phyloP scores from a whole-genome alignment of 2,888 invertebrate genomes.

The Mayetiola destructor region DNA sequence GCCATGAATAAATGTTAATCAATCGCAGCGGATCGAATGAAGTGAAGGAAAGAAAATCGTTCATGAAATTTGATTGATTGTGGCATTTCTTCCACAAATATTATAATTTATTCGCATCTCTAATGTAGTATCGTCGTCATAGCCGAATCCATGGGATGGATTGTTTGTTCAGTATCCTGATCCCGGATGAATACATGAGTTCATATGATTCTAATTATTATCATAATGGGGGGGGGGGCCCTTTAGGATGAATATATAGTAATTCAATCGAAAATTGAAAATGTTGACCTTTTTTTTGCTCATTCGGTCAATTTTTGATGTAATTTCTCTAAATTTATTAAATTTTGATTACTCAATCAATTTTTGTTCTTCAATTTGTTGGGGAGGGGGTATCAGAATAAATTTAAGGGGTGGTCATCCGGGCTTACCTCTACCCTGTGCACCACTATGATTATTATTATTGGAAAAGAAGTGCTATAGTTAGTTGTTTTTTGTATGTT shows the following conservation, averaged over 20 bases:
- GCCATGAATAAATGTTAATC: neutral
- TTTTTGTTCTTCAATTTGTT: too few relatives aligned
- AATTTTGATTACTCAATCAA: too few relatives aligned
- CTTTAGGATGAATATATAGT: neutral
- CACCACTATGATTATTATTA: too few relatives aligned
- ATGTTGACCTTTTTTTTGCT: neutral
- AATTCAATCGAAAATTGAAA: neutral
- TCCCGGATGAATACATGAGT: neutral
- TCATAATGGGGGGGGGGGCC: neutral
- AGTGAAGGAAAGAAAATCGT: slow-evolving; percentile 6
- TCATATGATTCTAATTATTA: neutral
- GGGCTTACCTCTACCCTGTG: too few relatives aligned
- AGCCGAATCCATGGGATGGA: neutral
- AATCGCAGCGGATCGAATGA: neutral
- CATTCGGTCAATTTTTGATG: too few relatives aligned
- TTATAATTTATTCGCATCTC: neutral
- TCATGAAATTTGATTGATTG: slow-evolving; percentile 10
- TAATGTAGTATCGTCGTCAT: neutral
- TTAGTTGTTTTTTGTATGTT: too few relatives aligned
- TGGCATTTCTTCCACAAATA: slow-evolving; percentile 9
- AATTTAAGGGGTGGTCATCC: too few relatives aligned
- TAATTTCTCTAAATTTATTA: too few relatives aligned
- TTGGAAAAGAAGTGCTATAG: too few relatives aligned
- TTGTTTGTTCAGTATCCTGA: neutral
- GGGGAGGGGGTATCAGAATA: too few relatives aligned